Percentiles rank a stretch among this genome's conserved stretches.
phyloP scores from a whole-genome alignment of 2,888 invertebrate genomes.

The Cantharis rustica region DNA sequence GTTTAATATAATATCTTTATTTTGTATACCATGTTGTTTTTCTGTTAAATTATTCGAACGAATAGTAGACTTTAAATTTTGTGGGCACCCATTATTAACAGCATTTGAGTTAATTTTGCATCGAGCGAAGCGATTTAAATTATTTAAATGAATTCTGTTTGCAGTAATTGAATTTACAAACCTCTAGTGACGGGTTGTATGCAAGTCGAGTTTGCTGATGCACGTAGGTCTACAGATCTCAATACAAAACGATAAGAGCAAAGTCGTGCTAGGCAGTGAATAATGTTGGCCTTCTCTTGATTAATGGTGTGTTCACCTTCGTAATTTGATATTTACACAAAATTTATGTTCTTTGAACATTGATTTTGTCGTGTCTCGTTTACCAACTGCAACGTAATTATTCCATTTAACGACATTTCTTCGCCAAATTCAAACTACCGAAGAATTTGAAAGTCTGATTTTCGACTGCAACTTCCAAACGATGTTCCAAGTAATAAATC shows the following conservation, averaged over 20 bases:
- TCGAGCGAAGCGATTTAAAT: constrained; percentile 1
- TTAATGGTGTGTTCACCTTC: constrained; percentile 10
- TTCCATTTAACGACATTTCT: background rate
- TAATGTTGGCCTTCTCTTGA: constrained; percentile 7
- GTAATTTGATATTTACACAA: background rate
- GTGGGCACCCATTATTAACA: background rate
- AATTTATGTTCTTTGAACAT: background rate
- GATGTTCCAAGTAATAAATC: background rate
- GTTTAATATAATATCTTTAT: too few species aligned
- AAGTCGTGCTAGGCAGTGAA: constrained; percentile 13
- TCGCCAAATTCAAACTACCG: too few species aligned
- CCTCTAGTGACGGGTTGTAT: constrained; percentile 1
- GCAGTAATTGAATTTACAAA: constrained; percentile 11
- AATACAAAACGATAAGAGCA: constrained; percentile 20
- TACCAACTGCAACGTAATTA: background rate
- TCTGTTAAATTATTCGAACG: background rate
- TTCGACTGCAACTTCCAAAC: background rate
- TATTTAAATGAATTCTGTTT: constrained; percentile 18
- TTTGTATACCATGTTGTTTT: too few species aligned
- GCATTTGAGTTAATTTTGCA: background rate
- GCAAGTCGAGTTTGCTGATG: constrained; percentile 3
- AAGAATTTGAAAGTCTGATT: background rate
- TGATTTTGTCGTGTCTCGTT: background rate
- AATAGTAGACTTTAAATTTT: background rate
- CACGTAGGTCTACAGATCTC: constrained; percentile 10